Evolutionary conservation across 2,888 invertebrate species (phyloP), one percentile per base, ranked within the genome.

Genomic region (Hirtodrosophila cameraria): DNA sequence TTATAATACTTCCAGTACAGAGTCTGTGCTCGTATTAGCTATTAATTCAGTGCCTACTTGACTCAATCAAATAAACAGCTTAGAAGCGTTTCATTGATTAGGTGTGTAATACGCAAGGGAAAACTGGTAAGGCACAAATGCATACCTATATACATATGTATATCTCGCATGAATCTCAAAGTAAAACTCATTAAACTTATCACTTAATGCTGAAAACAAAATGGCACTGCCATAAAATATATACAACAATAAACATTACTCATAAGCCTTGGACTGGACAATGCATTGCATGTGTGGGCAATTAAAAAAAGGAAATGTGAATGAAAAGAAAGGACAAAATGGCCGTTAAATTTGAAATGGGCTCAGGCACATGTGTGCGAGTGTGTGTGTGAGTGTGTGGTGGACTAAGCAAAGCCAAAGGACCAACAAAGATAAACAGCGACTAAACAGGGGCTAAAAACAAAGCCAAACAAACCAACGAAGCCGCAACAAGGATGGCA

Each of bases 281-380:
- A 69, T 45, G 68, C 30, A 28, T 61, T 69, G 63, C 54, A 63
- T 75, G 75, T 57, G 74, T 49, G 58, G 54, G 70, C 75, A 72
- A 75, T 72, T 75, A 75, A 75, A 75, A 71, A 50, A 55, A 52
- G 45, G 43, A 58, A 46, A 25, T 6, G n/a, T n/a, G 16, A 18
- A 33, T 2, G n/a, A 31, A 52, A 62, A 31, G 69, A 45, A 52
- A 36, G 28, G 50, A 59, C 68, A 38, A 67, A 73, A 70, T 52
- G 62, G 72, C 66, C 53, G 72, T 73, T 73, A 73, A 75, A 75
- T 75, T 73, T 76, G 61, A 73, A 73, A 73, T 73, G 76, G 73
- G 53, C 43, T 41, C 35, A 5, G 18, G 5, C 52, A 41, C 15
- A 65, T 23, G 33, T 6, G 18, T 8, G 35, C 16, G 50, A 6